Percentiles rank a stretch among this genome's conserved stretches.
phyloP scores from a whole-genome alignment of 2,888 invertebrate genomes.

The Nasonia oneida region DNA sequence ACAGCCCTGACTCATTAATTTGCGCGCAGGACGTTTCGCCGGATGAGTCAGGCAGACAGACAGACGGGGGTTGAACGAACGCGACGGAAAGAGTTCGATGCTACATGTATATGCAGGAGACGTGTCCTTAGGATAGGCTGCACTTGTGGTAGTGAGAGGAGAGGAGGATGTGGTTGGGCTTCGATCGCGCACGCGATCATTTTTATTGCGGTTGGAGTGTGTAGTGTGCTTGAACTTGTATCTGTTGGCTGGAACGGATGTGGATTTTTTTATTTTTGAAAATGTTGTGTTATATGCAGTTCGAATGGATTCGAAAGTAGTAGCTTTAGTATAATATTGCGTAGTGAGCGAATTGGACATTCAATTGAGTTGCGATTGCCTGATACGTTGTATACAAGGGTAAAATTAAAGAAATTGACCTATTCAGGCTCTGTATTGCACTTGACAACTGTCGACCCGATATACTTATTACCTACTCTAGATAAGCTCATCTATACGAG shows the following conservation, averaged over 20 bases:
- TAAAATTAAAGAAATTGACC: background rate
- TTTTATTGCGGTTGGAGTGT: background rate
- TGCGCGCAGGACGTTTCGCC: background rate
- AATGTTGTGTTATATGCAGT: too few species aligned
- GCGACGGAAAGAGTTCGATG: slow-evolving; percentile 1
- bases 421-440: background rate
- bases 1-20: slow-evolving; percentile 14
- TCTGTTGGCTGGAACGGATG: background rate
- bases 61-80: slow-evolving; percentile 16
- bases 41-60: slow-evolving; percentile 6
- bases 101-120: background rate
- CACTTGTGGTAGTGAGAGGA: background rate
- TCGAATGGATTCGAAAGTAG: too few species aligned
- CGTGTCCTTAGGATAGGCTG: background rate
- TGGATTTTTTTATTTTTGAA: background rate
- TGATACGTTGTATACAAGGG: background rate
- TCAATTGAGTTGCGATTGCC: background rate
- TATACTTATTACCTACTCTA: background rate
- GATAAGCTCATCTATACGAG: background rate
- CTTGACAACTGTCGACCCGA: background rate
- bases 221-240: too few species aligned
- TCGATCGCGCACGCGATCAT: background rate
- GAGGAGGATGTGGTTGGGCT: slow-evolving; percentile 1
- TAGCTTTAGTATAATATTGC: background rate
- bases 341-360: background rate